Conservation (phyloP, 1,140 invertebrate species). For the Philopotamus ludificatus region DNA sequence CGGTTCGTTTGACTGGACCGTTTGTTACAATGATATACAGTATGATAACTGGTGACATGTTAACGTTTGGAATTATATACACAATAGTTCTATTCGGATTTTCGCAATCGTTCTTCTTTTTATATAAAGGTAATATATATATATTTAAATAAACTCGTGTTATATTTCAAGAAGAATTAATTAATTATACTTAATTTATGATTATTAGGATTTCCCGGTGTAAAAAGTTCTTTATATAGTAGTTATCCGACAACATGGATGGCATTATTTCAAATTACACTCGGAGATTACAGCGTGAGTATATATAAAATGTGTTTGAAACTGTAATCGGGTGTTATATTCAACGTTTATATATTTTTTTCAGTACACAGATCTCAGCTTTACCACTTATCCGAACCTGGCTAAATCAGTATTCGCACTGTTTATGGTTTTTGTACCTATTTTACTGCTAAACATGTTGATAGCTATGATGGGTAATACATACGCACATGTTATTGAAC, state of each 20-base stretch:
- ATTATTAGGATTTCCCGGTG: slow-evolving; percentile 69
- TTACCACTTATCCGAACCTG: slow-evolving; percentile 86
- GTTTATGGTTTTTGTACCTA: slow-evolving; percentile 97
- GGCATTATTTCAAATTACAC: slow-evolving; percentile 95
- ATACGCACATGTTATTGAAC: slow-evolving; percentile 95
- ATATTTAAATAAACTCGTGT: not conserved
- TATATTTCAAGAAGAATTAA: not conserved
- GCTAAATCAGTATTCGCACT: slow-evolving; percentile 93
- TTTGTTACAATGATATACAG: slow-evolving; percentile 99
- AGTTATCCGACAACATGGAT: slow-evolving; percentile 93
- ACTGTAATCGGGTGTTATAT: not conserved
- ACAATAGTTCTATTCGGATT: slow-evolving; percentile 91
- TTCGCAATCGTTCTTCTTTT: slow-evolving; percentile 94
- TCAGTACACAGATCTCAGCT: slow-evolving; percentile 88
- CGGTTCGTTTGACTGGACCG: slow-evolving; percentile 88
- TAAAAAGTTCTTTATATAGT: slow-evolving; percentile 74
- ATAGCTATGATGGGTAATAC: slow-evolving; percentile 99
- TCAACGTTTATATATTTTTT: slow-evolving; percentile 27
- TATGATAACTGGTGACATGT: slow-evolving; percentile 97
- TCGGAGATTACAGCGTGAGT: slow-evolving; percentile 96
- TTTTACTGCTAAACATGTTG: slow-evolving; percentile 94
- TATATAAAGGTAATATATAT: slow-evolving; percentile 72
- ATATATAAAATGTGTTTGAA: slow-evolving; percentile 5
- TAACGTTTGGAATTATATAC: slow-evolving; percentile 96
- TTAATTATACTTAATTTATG: not conserved